phyloP scores from a whole-genome alignment of 2,113 vertebrate species.

The Halichoeres trimaculatus region DNA sequence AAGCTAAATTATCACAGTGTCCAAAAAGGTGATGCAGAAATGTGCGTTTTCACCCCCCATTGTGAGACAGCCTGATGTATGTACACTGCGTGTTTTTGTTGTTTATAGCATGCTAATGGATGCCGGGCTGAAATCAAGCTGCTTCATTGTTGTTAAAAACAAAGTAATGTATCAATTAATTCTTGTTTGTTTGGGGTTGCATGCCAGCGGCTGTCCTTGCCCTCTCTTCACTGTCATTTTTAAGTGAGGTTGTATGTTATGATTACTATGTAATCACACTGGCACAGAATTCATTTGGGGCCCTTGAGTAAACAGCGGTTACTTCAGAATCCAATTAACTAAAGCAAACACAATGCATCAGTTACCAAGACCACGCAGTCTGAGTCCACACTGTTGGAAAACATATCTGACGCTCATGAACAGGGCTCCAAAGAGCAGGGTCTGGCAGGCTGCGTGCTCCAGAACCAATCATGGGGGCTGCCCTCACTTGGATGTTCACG shows the following conservation, averaged over 20 bases:
- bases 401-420: conserved; percentile 36
- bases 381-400: conserved; percentile 38
- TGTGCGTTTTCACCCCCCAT: neutral
- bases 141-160: neutral
- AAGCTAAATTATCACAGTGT: neutral
- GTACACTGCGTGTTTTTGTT: neutral
- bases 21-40: neutral
- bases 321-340: conserved; percentile 76
- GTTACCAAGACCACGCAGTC: conserved; percentile 57
- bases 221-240: conserved; percentile 25
- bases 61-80: neutral
- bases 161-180: neutral
- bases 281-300: conserved; percentile 48
- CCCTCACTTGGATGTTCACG: conserved; percentile 54
- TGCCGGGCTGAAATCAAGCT: neutral
- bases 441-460: conserved; percentile 37
- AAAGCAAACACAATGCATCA: conserved; percentile 61
- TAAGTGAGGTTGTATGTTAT: conserved; percentile 40
- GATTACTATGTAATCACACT: conserved; percentile 51
- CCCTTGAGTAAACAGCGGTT: conserved; percentile 67
- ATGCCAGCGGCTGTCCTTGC: conserved; percentile 1
- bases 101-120: neutral
- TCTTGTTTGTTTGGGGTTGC: conserved; percentile 6
- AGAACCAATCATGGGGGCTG: conserved; percentile 41
- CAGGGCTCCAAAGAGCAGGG: conserved; percentile 52